Base-by-base conservation (phyloP, 2,797 vertebrate genomes). In the Ambastaia sidthimunki region DNA sequence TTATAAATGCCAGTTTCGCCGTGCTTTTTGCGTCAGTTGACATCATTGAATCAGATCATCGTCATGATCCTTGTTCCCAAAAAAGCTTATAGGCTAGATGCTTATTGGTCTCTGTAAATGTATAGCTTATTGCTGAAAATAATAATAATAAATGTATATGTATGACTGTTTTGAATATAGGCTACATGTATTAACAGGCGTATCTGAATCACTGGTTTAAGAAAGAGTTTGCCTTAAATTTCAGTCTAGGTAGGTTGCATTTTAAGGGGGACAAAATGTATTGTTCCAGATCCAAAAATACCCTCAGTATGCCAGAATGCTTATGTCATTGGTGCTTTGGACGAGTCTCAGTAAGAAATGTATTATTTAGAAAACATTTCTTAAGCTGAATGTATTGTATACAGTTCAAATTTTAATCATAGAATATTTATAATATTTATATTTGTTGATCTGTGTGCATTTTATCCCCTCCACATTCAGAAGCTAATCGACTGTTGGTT, bases 241-340 rank as follows among this genome's bases (percentile, higher is more conserved):
- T 68, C 28, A 37, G 28, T 15, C 7, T 37, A 19, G 23, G 12
- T 68, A 13, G 41, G 52, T 41, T 68, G 47, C 4, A 75, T 34
- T 37, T 62, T 18, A 7, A 63, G 60, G 50, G 50, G 31, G 16
- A 37, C 18, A 37, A 34, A n/a, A 34, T 28, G 9, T 16, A 62
- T 34, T 15, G 13, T 70, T 71, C 44, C 23, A 70, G 44, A 70
- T 70, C 55, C 23, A 62, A 62, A 77, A 78, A 70, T 70, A 70
- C 34, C 31, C 55, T 0, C 10, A 48, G 41, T 62, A 31, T 9
- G 21, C 11, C 50, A 57, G 74, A 7, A 18, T 0, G 1, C 18
- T 16, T 47, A 31, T 74, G 71, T 31, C 60, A 31, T 18, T 25
- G 52, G 19, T 77, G 37, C 74, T 50, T 48, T 3, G 59, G 54